Base-by-base conservation (phyloP, 1,140 invertebrate genomes). In the Brachionus koreanus region DNA sequence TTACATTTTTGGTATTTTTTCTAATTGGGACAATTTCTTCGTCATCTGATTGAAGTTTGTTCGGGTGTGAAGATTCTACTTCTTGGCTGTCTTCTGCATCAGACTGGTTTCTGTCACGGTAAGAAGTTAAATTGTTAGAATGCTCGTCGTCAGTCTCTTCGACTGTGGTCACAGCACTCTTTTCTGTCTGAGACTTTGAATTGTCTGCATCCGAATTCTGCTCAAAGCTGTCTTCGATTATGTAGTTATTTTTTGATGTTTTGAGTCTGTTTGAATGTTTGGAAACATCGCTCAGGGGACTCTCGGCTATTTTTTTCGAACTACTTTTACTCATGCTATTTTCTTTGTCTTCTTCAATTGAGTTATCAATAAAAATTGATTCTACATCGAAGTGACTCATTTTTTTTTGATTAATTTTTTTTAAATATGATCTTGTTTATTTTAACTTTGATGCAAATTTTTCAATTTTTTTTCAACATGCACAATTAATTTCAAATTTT, bases 331-430 rank as follows among this genome's bases (percentile, higher is more conserved):
- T 25, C 5, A 57, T 39, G 37, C 35, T 69, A 69, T 69, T 69
- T 39, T 69, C 65, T 69, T 69, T 69, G 16, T 69, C 35, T 13
- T 69, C 65, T n/a, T 69, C 65, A 2, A 69, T 69, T 69, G 65
- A 69, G n/a, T 69, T 33, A 13, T 69, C 19, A n/a, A 69, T 25
- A 69, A 69, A 69, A 69, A 69, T 69, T 19, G 65, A 69, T 39
- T 69, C 35, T 39, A 19, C 65, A 16, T 39, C 65, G 7, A 37
- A 69, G 2, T 35, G 35, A 42, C 12, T 69, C 65, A 69, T 69
- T 69, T 12, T 69, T 69, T n/a, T n/a, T 43, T 7, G 3, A 12
- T 57, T 16, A 57, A 57, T 57, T 57, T 6, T 7, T 29, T 29
- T 29, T 29, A 2, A 29, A 2, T 29, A 29, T 2, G 3, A 29